A percentile compares a stretch with the other conserved stretches of the same genome.
phyloP scores from a whole-genome alignment of 1,140 invertebrate genomes.

The Stegodyphus dumicola region DNA sequence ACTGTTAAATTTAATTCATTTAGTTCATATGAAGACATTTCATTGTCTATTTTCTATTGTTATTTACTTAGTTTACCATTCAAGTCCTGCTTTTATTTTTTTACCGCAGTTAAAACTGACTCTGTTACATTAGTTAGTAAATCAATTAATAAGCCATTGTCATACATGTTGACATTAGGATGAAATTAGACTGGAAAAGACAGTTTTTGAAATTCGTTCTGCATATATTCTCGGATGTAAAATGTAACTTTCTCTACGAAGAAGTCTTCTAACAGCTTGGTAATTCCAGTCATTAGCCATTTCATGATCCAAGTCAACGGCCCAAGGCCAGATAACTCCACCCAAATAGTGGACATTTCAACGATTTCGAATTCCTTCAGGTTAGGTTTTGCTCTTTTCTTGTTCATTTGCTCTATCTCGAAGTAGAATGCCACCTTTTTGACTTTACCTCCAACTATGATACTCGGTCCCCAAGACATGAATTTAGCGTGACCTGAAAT shows the following conservation, averaged over 20 bases:
- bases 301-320: slow-evolving; percentile 59
- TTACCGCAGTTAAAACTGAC: too few species aligned
- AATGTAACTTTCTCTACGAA: slow-evolving; percentile 34
- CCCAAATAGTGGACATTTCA: slow-evolving; percentile 57
- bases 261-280: slow-evolving; percentile 55
- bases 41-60: too few species aligned
- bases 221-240: slow-evolving; percentile 12
- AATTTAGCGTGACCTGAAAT: slow-evolving; percentile 56
- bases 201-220: slow-evolving; percentile 23
- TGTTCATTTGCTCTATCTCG: slow-evolving; percentile 42
- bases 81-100: too few species aligned
- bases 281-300: slow-evolving; percentile 48
- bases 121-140: too few species aligned
- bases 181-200: slow-evolving; percentile 43
- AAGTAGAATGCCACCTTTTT: slow-evolving; percentile 56
- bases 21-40: too few species aligned
- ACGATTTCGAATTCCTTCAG: slow-evolving; percentile 46
- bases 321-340: slow-evolving; percentile 56
- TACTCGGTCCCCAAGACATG: slow-evolving; percentile 39
- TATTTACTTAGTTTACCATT: too few species aligned
- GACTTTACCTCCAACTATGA: slow-evolving; percentile 28
- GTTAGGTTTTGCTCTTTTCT: slow-evolving; percentile 24
- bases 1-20: too few species aligned
- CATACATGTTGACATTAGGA: too few species aligned
- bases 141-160: too few species aligned